Percentiles rank a stretch among this genome's conserved stretches.
Conservation (phyloP, 2,888 invertebrate species). For the Hydroisotoma schaefferi region DNA sequence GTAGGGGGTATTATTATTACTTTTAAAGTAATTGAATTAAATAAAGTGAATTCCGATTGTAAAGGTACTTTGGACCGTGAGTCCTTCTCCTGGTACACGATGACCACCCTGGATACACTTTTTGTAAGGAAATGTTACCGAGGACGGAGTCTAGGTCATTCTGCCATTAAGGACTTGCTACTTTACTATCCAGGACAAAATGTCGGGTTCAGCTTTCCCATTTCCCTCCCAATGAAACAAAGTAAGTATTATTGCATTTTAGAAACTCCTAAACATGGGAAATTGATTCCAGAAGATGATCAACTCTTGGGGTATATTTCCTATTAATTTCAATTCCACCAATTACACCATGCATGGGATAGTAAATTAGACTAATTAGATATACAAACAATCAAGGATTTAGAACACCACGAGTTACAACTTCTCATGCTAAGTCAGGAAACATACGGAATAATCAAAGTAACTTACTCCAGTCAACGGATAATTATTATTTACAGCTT, state of each 20-base stretch:
- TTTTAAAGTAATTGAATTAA: too few relatives aligned
- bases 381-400: too few relatives aligned
- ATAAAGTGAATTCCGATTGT: too few relatives aligned
- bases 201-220: conserved; percentile 53
- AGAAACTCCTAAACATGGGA: background rate
- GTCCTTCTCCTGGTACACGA: conserved; percentile 50
- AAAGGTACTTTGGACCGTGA: conserved; percentile 50
- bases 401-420: too few relatives aligned
- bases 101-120: conserved; percentile 53
- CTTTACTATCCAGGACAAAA: conserved; percentile 50
- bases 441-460: too few relatives aligned
- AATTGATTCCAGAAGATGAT: background rate
- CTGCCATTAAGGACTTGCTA: conserved; percentile 51
- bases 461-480: too few relatives aligned
- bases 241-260: conserved; percentile 47
- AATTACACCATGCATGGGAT: too few relatives aligned
- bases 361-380: too few relatives aligned
- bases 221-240: conserved; percentile 52
- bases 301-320: background rate
- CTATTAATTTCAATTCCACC: background rate
- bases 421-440: too few relatives aligned
- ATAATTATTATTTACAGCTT: too few relatives aligned
- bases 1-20: too few relatives aligned
- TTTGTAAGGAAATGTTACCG: conserved; percentile 51
- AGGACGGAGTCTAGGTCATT: conserved; percentile 51